A percentile compares a stretch with the other conserved stretches of the same genome.
Evolutionary conservation across 2,113 vertebrate species (phyloP).

Genomic region (Semicossyphus pulcher): DNA sequence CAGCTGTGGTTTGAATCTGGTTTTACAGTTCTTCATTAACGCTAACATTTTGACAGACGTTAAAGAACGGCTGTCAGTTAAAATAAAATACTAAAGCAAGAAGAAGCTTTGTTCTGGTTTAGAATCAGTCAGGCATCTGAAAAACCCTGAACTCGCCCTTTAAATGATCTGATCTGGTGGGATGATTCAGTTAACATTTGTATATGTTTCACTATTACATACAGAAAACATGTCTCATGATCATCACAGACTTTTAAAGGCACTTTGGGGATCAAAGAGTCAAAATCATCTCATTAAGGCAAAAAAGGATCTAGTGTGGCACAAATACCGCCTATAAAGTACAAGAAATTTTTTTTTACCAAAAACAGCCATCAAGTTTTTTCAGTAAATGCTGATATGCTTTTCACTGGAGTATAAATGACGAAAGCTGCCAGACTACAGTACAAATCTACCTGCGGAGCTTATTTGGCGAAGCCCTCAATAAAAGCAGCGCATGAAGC

Average conservation of each 20-base stretch:
- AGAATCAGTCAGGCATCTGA: background rate
- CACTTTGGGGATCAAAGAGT: conserved; percentile 37
- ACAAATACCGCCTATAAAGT: conserved; percentile 1
- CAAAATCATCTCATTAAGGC: conserved; percentile 5
- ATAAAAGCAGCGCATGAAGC: conserved; percentile 51
- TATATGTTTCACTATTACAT: conserved; percentile 7
- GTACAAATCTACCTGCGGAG: conserved; percentile 61
- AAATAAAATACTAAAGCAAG: background rate
- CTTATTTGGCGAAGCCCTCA: conserved; percentile 17
- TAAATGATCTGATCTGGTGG: background rate
- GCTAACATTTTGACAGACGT: background rate
- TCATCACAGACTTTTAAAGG: conserved; percentile 41
- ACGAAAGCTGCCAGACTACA: conserved; percentile 64
- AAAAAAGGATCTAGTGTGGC: conserved; percentile 8
- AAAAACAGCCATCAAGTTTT: conserved; percentile 62
- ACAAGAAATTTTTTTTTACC: conserved; percentile 11
- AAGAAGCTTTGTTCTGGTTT: background rate
- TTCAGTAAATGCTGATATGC: conserved; percentile 56
- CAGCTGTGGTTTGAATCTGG: background rate
- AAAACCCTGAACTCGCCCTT: background rate
- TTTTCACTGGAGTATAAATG: conserved; percentile 53
- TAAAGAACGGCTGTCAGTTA: background rate
- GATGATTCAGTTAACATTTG: background rate
- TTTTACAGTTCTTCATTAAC: background rate
- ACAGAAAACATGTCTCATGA: background rate